Evolutionary conservation across 1,140 invertebrate genomes (phyloP).

Genomic region (Drosophila gunungcola): DNA sequence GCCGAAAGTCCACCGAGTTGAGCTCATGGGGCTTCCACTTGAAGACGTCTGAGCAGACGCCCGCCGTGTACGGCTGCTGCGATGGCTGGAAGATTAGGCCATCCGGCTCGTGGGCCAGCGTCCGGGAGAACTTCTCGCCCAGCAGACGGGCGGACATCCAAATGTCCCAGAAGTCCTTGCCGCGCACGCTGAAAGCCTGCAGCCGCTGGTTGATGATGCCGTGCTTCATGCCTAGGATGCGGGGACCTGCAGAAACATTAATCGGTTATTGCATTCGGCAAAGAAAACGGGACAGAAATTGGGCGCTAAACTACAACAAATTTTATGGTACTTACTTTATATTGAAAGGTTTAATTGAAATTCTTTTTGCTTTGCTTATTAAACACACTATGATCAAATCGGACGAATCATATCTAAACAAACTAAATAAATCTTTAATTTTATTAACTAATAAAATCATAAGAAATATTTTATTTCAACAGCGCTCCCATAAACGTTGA

Average conservation of each 20-base stretch:
- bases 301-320: too few relatives aligned
- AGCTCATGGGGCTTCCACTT: constrained; percentile 98
- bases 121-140: constrained; percentile 93
- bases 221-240: constrained; percentile 90
- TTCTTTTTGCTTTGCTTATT: too few relatives aligned
- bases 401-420: too few relatives aligned
- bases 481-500: too few relatives aligned
- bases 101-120: constrained; percentile 97
- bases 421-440: too few relatives aligned
- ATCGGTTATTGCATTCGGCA: neutral
- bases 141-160: constrained; percentile 89
- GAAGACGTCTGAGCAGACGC: constrained; percentile 92
- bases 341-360: too few relatives aligned
- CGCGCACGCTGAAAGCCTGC: constrained; percentile 95
- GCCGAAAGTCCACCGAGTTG: constrained; percentile 98
- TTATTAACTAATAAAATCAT: too few relatives aligned
- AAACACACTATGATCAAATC: too few relatives aligned
- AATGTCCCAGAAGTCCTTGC: constrained; percentile 96
- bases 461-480: too few relatives aligned
- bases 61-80: constrained; percentile 92
- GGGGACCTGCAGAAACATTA: constrained; percentile 85
- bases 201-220: constrained; percentile 90
- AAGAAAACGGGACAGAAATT: too few relatives aligned
- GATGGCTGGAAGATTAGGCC: constrained; percentile 99
- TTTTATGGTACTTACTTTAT: too few relatives aligned